Evolutionary conservation across 2,113 vertebrate genomes (phyloP), one percentile per base, ranked within the genome.

Genomic region (Falco punctatus): DNA sequence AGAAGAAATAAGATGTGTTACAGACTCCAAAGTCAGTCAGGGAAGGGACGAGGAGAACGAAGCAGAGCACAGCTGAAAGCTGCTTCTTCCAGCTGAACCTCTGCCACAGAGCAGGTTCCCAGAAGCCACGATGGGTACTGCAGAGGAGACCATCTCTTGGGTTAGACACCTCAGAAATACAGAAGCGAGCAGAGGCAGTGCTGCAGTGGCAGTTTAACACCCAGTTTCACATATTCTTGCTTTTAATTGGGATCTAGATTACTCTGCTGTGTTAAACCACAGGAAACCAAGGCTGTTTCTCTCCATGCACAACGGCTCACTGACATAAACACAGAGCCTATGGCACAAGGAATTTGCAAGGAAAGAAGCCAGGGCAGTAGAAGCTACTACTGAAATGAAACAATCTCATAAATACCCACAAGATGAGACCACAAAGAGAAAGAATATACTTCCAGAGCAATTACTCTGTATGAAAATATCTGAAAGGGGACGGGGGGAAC

Each of bases 121-220:
- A 40, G 24, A 75, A 95, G 33, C 49, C 5, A 1, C 0, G 0
- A 33, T 0, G 1, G 21, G n/a, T 51, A 78, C 16, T 0, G 2
- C 2, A 28, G 48, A 74, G n/a, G 9, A 64, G 67, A 73, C 55
- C 32, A 57, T 44, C 65, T 64, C 33, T 55, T 44, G 48, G 13
- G 42, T 64, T 17, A 59, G 46, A 49, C 0, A 1, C 17, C 16
- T 58, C 69, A 38, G 52, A 77, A 92, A 86, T 16, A 65, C 3
- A 64, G 55, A 40, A 57, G 27, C 28, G 42, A 81, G 48, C 59
- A 86, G 46, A 77, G 20, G 38, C 35, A 64, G 35, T 26, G 65
- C 5, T 1, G 3, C 15, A 75, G 75, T 3, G 48, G 38, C 17
- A 38, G 38, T n/a, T 81, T 16, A 71, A n/a, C 42, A 44, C 12